Percentiles rank a stretch among this genome's conserved stretches.
Evolutionary conservation across 1,140 invertebrate species (phyloP).

Genomic region (Nylanderia fulva): DNA sequence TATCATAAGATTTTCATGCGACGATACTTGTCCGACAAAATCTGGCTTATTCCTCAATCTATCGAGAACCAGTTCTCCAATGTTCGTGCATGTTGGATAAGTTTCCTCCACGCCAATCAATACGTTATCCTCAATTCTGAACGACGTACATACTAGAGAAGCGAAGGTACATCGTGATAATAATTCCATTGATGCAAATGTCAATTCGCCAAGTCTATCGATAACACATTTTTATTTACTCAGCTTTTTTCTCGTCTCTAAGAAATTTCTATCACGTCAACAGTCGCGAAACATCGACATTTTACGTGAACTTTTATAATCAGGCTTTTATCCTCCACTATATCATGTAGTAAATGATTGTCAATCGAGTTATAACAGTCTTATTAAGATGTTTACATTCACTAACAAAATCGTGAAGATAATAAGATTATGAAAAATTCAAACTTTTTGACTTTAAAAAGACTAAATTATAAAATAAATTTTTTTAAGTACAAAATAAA

Average conservation of each 20-base stretch:
- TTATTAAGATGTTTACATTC: background rate
- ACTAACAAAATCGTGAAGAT: background rate
- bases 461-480: background rate
- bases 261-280: constrained; percentile 3
- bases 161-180: background rate
- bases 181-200: constrained; percentile 6
- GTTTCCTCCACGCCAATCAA: constrained; percentile 48
- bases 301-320: background rate
- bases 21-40: constrained; percentile 61
- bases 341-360: background rate
- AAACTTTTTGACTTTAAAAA: background rate
- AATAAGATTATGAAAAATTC: background rate
- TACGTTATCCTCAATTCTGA: constrained; percentile 64
- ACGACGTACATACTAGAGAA: constrained; percentile 10
- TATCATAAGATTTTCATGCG: constrained; percentile 56
- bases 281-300: background rate
- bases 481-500: background rate
- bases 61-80: constrained; percentile 60
- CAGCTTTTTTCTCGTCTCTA: background rate
- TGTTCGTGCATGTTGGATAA: constrained; percentile 28
- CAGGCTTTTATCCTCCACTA: constrained; percentile 27
- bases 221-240: background rate
- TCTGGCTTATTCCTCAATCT: constrained; percentile 53
- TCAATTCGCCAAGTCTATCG: background rate
- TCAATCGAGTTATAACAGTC: background rate